Percentiles rank a stretch among this genome's conserved stretches.
These are phyloP conservation scores for Scaptomyza reducta DNA, from an alignment of 2,888 invertebrate genomes.

Conservation along the genomic window DNA sequence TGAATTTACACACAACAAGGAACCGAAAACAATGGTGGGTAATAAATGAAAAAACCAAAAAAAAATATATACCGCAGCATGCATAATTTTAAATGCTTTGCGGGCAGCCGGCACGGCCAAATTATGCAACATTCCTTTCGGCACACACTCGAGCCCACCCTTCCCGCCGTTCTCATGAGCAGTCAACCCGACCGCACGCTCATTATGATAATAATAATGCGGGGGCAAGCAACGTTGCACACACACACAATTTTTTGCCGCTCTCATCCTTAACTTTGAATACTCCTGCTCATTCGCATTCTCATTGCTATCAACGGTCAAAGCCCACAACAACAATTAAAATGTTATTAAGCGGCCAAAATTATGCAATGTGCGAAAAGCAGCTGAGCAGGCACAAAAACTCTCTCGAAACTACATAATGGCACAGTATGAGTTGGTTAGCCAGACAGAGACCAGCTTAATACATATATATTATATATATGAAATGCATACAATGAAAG, in stretches of 20 bases:
- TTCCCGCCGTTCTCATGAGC: neutral
- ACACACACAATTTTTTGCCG: constrained; percentile 28
- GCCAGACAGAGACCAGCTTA: constrained; percentile 19
- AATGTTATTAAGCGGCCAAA: constrained; percentile 75
- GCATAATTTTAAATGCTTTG: constrained; percentile 73
- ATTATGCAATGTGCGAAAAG: constrained; percentile 65
- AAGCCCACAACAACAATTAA: constrained; percentile 78
- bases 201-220: constrained; percentile 78
- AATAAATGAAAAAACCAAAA: constrained; percentile 8
- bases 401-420: constrained; percentile 15
- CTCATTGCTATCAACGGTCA: constrained; percentile 45
- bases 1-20: constrained; percentile 55
- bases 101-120: constrained; percentile 52
- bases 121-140: constrained; percentile 75
- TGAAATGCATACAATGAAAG: constrained; percentile 10
- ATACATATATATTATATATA: constrained; percentile 9
- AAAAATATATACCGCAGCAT: constrained; percentile 60
- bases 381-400: constrained; percentile 50
- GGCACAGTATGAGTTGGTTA: constrained; percentile 7
- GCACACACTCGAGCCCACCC: constrained; percentile 31
- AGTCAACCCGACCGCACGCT: constrained; percentile 59
- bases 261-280: neutral
- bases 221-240: constrained; percentile 50
- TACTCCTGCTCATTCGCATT: neutral
- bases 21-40: constrained; percentile 43